phyloP scores from a whole-genome alignment of 1,140 invertebrate genomes.

The Diorhabda sublineata region DNA sequence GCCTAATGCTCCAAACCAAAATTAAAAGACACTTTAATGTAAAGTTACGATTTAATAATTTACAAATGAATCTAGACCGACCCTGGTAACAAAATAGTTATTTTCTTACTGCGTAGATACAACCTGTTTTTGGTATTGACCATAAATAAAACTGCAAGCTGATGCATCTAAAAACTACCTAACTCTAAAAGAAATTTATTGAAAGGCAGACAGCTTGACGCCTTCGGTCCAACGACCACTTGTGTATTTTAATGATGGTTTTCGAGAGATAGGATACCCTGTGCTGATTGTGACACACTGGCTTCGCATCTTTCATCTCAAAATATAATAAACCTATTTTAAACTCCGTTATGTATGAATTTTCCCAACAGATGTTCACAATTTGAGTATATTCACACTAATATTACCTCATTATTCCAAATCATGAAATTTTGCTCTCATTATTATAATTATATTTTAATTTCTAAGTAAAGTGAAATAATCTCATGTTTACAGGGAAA shows the following conservation, averaged over 20 bases:
- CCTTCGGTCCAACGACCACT: not conserved
- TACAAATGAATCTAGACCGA: too few species aligned
- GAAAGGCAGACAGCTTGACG: constrained; percentile 1
- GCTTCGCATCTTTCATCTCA: not conserved
- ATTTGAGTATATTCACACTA: not conserved
- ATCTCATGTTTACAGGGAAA: too few species aligned
- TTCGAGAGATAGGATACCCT: not conserved
- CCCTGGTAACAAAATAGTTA: not conserved
- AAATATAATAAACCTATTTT: not conserved
- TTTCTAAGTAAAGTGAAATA: too few species aligned
- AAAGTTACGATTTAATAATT: too few species aligned
- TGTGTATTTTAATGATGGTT: not conserved
- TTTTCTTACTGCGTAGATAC: not conserved
- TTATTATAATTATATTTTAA: too few species aligned
- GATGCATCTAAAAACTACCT: not conserved
- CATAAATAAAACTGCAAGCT: not conserved
- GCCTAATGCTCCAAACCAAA: too few species aligned
- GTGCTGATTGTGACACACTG: not conserved
- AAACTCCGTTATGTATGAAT: not conserved
- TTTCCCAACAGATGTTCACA: not conserved
- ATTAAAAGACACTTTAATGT: too few species aligned
- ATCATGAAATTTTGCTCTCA: too few species aligned
- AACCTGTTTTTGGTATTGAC: not conserved
- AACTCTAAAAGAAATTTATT: not conserved
- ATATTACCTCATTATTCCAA: not conserved